phyloP scores from a whole-genome alignment of 2,888 invertebrate species.

The Eumacrocentrus americanus region DNA sequence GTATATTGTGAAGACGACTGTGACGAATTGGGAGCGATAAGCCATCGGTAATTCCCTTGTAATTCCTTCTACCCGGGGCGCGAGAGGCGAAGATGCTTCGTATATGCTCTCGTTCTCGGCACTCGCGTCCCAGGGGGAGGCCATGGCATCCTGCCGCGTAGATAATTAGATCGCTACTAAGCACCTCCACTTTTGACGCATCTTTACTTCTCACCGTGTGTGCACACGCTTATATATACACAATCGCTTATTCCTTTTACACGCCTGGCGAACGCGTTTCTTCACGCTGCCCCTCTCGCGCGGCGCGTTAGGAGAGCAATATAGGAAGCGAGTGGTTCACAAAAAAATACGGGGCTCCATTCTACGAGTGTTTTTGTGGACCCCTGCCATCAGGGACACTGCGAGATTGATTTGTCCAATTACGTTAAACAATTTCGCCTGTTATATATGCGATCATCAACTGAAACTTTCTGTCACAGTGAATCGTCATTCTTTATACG shows the following conservation, averaged over 20 bases:
- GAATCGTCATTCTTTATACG: background rate
- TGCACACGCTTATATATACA: conserved; percentile 13
- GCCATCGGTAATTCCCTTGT: conserved; percentile 6
- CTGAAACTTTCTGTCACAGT: conserved; percentile 35
- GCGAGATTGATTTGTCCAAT: conserved; percentile 55
- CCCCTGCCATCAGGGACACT: conserved; percentile 39
- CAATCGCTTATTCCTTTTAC: conserved; percentile 33
- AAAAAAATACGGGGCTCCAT: conserved; percentile 16
- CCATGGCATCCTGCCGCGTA: conserved; percentile 59
- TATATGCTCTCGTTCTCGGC: conserved; percentile 36
- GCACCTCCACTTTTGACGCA: conserved; percentile 53
- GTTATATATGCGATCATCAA: conserved; percentile 34
- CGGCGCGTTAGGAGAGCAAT: background rate
- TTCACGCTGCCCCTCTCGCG: conserved; percentile 22
- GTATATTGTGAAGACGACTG: background rate
- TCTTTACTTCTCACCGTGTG: conserved; percentile 37
- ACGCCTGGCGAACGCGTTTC: conserved; percentile 30
- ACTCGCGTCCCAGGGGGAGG: conserved; percentile 54
- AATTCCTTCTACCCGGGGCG: background rate
- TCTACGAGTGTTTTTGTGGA: conserved; percentile 29
- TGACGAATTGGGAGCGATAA: conserved; percentile 12
- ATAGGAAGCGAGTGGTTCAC: conserved; percentile 8
- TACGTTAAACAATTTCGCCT: conserved; percentile 51
- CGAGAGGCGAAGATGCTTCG: conserved; percentile 2
- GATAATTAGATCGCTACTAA: conserved; percentile 62